Evolutionary conservation across 2,888 invertebrate genomes (phyloP).

Genomic region (Sympetrum striolatum): DNA sequence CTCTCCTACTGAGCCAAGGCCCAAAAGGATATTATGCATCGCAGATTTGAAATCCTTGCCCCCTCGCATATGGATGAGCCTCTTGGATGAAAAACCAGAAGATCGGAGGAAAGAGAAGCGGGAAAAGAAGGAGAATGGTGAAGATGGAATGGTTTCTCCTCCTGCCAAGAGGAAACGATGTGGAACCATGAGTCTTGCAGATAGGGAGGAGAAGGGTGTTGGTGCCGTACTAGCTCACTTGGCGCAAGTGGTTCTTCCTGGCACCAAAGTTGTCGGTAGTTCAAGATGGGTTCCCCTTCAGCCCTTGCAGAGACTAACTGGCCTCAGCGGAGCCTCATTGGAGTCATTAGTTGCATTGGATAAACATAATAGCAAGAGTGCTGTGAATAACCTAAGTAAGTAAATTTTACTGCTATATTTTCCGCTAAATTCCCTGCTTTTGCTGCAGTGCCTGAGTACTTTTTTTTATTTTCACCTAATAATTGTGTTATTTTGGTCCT

Average conservation of each 20-base stretch:
- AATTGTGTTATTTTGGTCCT: no score
- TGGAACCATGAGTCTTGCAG: not conserved
- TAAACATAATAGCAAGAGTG: not conserved
- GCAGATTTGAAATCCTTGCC: slow-evolving; percentile 16
- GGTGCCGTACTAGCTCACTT: slow-evolving; percentile 15
- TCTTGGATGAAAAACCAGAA: slow-evolving; percentile 5
- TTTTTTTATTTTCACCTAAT: no score
- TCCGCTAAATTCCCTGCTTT: no score
- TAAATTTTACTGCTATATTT: not conserved
- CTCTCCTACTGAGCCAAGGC: not conserved
- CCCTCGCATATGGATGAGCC: slow-evolving; percentile 11
- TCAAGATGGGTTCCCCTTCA: slow-evolving; percentile 3
- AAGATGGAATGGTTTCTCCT: not conserved
- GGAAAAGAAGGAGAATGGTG: not conserved
- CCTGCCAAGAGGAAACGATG: not conserved
- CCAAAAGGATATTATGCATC: slow-evolving; percentile 18
- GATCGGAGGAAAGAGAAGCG: not conserved
- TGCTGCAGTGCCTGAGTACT: no score
- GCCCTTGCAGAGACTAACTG: slow-evolving; percentile 4
- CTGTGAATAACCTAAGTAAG: slow-evolving; percentile 3
- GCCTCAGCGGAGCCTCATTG: not conserved
- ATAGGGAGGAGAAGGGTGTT: slow-evolving; percentile 26
- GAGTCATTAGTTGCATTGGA: slow-evolving; percentile 3
- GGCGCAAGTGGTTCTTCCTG: slow-evolving; percentile 2
- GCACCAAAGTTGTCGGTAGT: slow-evolving; percentile 8